Base-by-base conservation (phyloP, 2,797 vertebrate species). In the Cephalopachus bancanus region DNA sequence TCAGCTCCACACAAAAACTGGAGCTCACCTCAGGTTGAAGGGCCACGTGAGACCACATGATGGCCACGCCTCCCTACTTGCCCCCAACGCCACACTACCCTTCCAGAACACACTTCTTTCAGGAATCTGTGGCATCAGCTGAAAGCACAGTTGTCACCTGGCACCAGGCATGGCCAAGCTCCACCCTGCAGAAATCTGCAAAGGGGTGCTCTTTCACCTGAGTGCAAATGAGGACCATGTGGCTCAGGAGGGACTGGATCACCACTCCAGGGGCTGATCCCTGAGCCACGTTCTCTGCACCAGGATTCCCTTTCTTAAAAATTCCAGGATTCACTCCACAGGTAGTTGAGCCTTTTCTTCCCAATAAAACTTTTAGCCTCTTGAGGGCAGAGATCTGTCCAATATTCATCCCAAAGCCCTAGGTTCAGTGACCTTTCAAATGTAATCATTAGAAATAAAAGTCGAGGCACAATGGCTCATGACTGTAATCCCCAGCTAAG, bases 391-490 rank as follows among this genome's bases (percentile, higher is more conserved):
- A 80, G 60, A 84, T 78, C 67, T 59, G 19, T 65, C 83, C n/a
- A 62, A 15, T 83, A 44, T 89, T 86, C 57, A 62, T 8, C 74
- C 37, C 15, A 92, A 91, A 94, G 57, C 30, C 51, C 30, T 30
- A 74, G 72, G 9, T 19, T 89, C 74, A 55, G 49, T 62, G 37
- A 80, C 51, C 67, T 71, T 44, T 64, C 67, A 94, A 95, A 76
- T 15, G 20, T 67, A 90, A 92, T 62, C 49, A 76, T 22, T 53
- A 91, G 44, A 90, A 97, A 92, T 53, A 76, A 87, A 96, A 95
- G 87, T 57, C 71, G 2, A 37, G 37, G 37, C 37, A 37, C 37
- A 37, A 37, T 37, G 37, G 37, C 37, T 37, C 37, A 37, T 37
- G 37, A 37, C 37, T 37, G 37, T 37, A 37, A 37, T 37, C 3